These are phyloP conservation scores for Neuroterus valhalla DNA, from an alignment of 1,140 invertebrate genomes.

Conservation along the genomic window DNA sequence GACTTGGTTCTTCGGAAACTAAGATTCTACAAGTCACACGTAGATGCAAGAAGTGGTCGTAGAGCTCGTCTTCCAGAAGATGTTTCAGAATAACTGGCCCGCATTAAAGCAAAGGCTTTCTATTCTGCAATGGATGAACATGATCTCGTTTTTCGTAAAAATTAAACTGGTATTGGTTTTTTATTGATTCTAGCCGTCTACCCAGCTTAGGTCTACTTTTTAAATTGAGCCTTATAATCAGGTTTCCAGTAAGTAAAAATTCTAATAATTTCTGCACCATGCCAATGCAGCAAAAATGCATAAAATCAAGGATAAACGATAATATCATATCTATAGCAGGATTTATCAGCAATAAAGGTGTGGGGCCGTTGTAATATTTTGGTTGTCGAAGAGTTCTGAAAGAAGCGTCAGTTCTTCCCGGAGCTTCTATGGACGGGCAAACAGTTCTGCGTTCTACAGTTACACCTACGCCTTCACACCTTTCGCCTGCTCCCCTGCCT, in stretches of 20 bases:
- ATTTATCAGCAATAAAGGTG: constrained; percentile 4
- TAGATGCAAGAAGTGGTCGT: constrained; percentile 21
- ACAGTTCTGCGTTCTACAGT: not conserved
- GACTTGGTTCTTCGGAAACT: not conserved
- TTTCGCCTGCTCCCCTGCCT: constrained; percentile 35
- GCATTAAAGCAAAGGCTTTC: constrained; percentile 6
- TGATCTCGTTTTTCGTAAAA: constrained; percentile 31
- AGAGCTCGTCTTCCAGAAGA: not conserved
- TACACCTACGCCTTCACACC: constrained; percentile 31
- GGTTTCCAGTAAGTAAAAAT: constrained; percentile 7
- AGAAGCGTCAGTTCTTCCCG: constrained; percentile 14
- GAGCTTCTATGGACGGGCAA: not conserved
- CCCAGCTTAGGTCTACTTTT: not conserved
- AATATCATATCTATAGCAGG: constrained; percentile 28
- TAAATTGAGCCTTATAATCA: not conserved
- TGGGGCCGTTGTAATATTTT: constrained; percentile 19
- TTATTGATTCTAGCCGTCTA: not conserved
- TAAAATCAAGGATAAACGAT: constrained; percentile 34
- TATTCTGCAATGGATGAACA: not conserved
- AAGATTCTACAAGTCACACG: constrained; percentile 8
- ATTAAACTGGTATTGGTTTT: constrained; percentile 13
- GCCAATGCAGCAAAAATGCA: constrained; percentile 30
- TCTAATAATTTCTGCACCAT: constrained; percentile 10
- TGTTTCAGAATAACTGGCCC: constrained; percentile 15
- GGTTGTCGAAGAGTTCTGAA: constrained; percentile 9